Base-by-base conservation (phyloP, 2,888 invertebrate species). In the Plagodis dolabraria region DNA sequence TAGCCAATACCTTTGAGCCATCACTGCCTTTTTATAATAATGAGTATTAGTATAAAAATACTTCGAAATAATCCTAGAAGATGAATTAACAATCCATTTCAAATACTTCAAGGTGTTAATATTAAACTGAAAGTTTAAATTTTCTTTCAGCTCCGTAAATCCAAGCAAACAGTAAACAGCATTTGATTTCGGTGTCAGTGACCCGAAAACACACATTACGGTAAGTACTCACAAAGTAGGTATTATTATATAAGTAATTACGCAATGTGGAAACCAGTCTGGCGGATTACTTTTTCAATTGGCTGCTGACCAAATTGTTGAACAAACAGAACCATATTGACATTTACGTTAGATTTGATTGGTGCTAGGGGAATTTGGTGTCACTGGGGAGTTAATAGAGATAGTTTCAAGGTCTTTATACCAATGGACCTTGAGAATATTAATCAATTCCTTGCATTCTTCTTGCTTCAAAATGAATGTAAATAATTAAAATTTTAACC, bases 131-230 rank as follows among this genome's bases (percentile, higher is more conserved):
- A 22, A 22, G 22, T 22, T 22, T 22, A 2, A 22, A 22, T 22
- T 22, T 22, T 22, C 22, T 22, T 22, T 22, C 22, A 22, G 22
- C 22, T 22, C 22, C 22, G 22, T 22, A 22, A 22, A 22, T 22
- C 22, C 22, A 22, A 22, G 22, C 22, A 22, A 22, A 22, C 22
- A 22, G 22, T 22, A 22, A 2, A 2, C 1, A 22, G 22, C 22
- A 22, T 22, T 4, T 22, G 22, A 22, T 4, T 22, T 56, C 35
- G 55, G 47, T 69, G 74, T 69, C 77, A 77, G 64, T 68, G 75
- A 71, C 76, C 76, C 63, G 67, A 57, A 72, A 73, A 76, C 74
- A 74, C 65, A 76, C 59, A 74, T 75, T 47, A 44, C 45, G 34
- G 44, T 43, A 53, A 51, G 47, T 67, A 61, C 63, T 62, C 54